Evolutionary conservation across 2,888 invertebrate genomes (phyloP), one percentile per base, ranked within the genome.

Genomic region (Sicus ferrugineus): DNA sequence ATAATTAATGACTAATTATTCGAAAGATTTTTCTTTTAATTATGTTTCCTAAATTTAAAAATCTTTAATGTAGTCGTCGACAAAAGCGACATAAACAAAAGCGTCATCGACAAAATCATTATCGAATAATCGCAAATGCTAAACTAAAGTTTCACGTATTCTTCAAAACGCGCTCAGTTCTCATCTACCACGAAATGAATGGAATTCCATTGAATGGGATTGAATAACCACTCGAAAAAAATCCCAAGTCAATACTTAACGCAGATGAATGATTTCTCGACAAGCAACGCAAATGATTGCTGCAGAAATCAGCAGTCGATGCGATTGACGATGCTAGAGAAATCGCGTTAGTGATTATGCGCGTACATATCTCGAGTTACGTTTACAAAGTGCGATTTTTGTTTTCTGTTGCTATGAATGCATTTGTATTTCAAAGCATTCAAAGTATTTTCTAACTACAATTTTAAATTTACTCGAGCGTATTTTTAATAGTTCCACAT

Each of bases 201-300:
- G 7, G 46, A 46, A 46, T 46, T 14, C 6, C 23, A 14, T 56
- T 56, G 28, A 56, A n/a, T 28, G 30, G 1, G 30, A 56, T 28
- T 28, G 30, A 56, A 56, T 1, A n/a, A 54, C 16, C 23, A 26
- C n/a, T 14, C 30, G 30, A 11, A 28, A 28, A 46, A 56, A 28
- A 56, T 56, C 56, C 26, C 30, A 30, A 23, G 56, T 16, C n/a
- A 30, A 14, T 56, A n/a, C 56, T 56, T 28, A 56, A 26, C 26
- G 28, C 56, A 56, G 56, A 9, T 56, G 56, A 56, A 56, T 26
- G 21, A 56, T 56, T 28, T 56, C 30, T 56, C 26, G 28, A 56
- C 2, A 28, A 56, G 56, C 30, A 28, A 16, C n/a, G 16, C 23
- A 7, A 56, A 59, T 59, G 16, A 52, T 52, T 52, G n/a, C n/a